These are phyloP conservation scores for Spinibarbus caldwelli DNA, from an alignment of 2,797 vertebrate species.

Conservation along the genomic window DNA sequence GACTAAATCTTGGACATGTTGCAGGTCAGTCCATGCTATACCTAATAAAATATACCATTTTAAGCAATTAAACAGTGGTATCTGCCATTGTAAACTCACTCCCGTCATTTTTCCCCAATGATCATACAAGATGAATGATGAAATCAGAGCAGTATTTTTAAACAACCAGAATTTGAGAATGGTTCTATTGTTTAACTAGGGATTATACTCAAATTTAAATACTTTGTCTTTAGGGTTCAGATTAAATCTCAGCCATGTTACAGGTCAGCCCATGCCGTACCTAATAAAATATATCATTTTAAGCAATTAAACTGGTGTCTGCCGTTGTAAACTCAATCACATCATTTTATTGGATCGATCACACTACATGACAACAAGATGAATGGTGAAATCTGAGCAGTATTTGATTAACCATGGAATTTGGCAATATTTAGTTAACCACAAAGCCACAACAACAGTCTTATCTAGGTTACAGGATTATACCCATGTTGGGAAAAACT, in stretches of 20 bases:
- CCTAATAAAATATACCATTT: background rate
- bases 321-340: background rate
- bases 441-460: background rate
- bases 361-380: background rate
- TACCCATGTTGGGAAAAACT: background rate
- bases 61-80: background rate
- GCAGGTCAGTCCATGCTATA: slow-evolving; percentile 28
- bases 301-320: background rate
- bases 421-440: background rate
- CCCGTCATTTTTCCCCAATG: no score
- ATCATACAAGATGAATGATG: background rate
- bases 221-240: no score
- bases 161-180: background rate
- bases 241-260: no score
- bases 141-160: background rate
- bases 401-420: background rate
- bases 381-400: background rate
- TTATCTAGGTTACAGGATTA: slow-evolving; percentile 1
- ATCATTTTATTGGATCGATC: background rate
- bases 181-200: no score
- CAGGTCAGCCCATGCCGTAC: slow-evolving; percentile 28
- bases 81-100: no score
- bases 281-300: background rate
- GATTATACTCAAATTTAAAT: no score
- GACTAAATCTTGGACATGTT: background rate